Evolutionary conservation across 1,140 invertebrate genomes (phyloP).

Genomic region (Heterodera schachtii): DNA sequence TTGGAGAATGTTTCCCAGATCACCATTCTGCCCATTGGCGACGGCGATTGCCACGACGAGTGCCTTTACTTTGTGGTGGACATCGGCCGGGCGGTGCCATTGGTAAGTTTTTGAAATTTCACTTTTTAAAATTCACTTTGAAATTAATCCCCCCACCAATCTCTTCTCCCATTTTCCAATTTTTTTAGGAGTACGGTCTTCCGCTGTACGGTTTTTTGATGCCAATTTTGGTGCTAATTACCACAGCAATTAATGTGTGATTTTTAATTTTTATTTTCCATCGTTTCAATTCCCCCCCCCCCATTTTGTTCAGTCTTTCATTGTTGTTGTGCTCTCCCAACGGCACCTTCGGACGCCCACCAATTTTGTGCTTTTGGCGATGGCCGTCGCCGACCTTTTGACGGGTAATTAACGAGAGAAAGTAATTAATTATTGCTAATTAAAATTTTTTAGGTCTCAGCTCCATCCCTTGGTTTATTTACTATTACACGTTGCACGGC

Average conservation of each 20-base stretch:
- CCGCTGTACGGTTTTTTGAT: slow-evolving; percentile 63
- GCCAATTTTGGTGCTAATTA: slow-evolving; percentile 76
- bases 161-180: too few species aligned
- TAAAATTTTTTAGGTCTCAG: slow-evolving; percentile 67
- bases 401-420: slow-evolving; percentile 7
- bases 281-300: too few species aligned
- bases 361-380: slow-evolving; percentile 75
- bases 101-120: neutral
- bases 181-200: slow-evolving; percentile 60
- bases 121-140: too few species aligned
- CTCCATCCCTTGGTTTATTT: slow-evolving; percentile 63
- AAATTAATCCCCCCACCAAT: too few species aligned
- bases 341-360: slow-evolving; percentile 75
- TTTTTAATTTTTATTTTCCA: too few species aligned
- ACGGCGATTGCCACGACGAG: neutral
- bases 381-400: slow-evolving; percentile 81
- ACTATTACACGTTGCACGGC: slow-evolving; percentile 61
- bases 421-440: neutral
- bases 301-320: slow-evolving; percentile 71
- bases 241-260: slow-evolving; percentile 75
- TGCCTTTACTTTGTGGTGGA: neutral
- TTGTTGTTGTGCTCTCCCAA: slow-evolving; percentile 75
- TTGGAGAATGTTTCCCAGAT: neutral
- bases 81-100: slow-evolving; percentile 13
- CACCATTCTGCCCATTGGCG: neutral